Conservation (phyloP, 1,140 invertebrate genomes). For the Periplaneta americana region DNA sequence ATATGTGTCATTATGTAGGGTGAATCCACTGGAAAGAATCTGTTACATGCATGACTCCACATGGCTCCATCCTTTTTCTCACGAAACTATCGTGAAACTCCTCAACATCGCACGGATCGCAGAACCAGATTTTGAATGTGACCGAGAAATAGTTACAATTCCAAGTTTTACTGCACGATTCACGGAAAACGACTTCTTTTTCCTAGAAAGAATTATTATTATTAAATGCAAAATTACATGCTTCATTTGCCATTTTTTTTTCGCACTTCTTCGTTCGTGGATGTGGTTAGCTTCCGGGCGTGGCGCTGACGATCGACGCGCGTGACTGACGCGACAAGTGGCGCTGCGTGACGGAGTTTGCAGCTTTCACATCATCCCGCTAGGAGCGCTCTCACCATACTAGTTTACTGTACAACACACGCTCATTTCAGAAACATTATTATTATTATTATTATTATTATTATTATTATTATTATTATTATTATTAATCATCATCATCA, state of each 20-base stretch:
- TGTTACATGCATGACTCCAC: neutral
- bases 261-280: neutral
- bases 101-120: neutral
- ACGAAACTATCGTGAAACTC: neutral
- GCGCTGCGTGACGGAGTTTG: neutral
- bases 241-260: neutral
- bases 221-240: neutral
- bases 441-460: too few species aligned
- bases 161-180: neutral
- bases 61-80: neutral
- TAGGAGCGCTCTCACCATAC: neutral
- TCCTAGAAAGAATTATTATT: neutral
- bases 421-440: too few species aligned
- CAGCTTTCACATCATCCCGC: neutral
- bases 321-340: neutral
- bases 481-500: too few species aligned
- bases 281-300: neutral
- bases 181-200: neutral
- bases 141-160: neutral
- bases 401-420: too few species aligned
- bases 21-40: neutral
- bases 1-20: neutral
- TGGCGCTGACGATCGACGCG: neutral
- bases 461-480: too few species aligned
- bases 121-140: neutral